A percentile compares a stretch with the other conserved stretches of the same genome.
Evolutionary conservation across 2,797 vertebrate species (phyloP).

Genomic region (Cynopterus sphinx): DNA sequence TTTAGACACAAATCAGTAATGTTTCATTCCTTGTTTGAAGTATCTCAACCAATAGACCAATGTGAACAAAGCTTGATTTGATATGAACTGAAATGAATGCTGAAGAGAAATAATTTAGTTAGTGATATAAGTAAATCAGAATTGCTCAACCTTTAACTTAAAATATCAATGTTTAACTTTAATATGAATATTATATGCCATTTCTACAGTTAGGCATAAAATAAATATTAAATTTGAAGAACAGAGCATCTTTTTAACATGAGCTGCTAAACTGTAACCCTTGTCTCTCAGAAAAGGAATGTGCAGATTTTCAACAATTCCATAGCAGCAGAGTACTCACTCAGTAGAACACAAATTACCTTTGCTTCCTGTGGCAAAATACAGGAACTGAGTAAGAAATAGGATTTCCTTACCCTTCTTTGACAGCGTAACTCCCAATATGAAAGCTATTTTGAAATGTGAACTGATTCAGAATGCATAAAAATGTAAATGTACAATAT

Average conservation of each 20-base stretch:
- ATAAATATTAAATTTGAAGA: conserved; percentile 77
- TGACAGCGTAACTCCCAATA: conserved; percentile 81
- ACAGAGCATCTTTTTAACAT: conserved; percentile 72
- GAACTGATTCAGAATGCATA: conserved; percentile 82
- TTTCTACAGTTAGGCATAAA: conserved; percentile 75
- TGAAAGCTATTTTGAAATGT: conserved; percentile 79
- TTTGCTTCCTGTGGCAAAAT: conserved; percentile 78
- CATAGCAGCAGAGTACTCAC: conserved; percentile 81
- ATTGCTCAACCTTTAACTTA: conserved; percentile 72
- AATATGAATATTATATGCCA: conserved; percentile 60
- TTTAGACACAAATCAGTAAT: conserved; percentile 65
- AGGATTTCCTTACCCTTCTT: conserved; percentile 78
- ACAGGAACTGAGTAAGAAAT: conserved; percentile 74
- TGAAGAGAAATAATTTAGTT: conserved; percentile 67
- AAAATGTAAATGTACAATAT: conserved; percentile 83
- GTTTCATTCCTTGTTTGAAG: conserved; percentile 61
- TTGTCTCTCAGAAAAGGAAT: conserved; percentile 80
- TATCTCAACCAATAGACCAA: conserved; percentile 58
- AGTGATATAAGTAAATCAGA: conserved; percentile 65
- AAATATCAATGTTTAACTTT: conserved; percentile 73
- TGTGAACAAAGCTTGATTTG: conserved; percentile 79
- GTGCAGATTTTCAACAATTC: conserved; percentile 83
- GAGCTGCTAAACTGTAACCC: conserved; percentile 78
- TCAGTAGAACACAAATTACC: conserved; percentile 79
- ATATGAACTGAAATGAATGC: conserved; percentile 70